Base-by-base conservation (phyloP, 2,888 invertebrate genomes). In the Acrocyrtus sp. region DNA sequence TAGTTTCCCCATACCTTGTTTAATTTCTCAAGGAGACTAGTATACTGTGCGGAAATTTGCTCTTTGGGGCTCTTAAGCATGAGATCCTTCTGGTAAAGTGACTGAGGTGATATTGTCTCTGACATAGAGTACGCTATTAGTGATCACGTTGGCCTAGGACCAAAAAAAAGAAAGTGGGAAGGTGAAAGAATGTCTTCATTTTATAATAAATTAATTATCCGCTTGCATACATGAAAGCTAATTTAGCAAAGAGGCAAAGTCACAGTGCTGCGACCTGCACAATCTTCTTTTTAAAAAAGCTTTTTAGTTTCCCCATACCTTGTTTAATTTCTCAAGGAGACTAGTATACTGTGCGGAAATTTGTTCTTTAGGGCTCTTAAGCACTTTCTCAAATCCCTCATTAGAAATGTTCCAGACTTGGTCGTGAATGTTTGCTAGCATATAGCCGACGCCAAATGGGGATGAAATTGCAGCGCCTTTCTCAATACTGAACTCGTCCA, bases 391-490 rank as follows among this genome's bases (percentile, higher is more conserved):
- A 39, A 77, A 43, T 15, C 77, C 77, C 2, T 62, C 61, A 47
- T 68, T 75, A 15, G 73, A 70, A 5, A 77, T 53, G 45, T 77
- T 77, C 77, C 77, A 77, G 12, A 77, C 73, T 63, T 70, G 51
- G 24, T 75, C 70, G 24, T 77, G 61, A 47, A 73, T 67, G 39
- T 77, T 77, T 5, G 77, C 77, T 5, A 77, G 57, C 75, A 75
- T 75, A 27, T 75, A 77, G 3, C 77, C 77, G 8, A 77, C 77
- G 10, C 75, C 75, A 50, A 75, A 77, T 1, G 77, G 77, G 1
- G 69, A 61, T 2, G 70, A 62, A 26, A 77, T 77, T 10, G 77
- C 75, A 17, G 77, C 77, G 17, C 77, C 77, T 17, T 77, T 77
- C 27, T 77, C 77, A 45, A 75, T 67, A 29, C 70, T 70, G 29